These are phyloP conservation scores for Phymastichus coffea DNA, from an alignment of 1,140 invertebrate species.

Conservation along the genomic window DNA sequence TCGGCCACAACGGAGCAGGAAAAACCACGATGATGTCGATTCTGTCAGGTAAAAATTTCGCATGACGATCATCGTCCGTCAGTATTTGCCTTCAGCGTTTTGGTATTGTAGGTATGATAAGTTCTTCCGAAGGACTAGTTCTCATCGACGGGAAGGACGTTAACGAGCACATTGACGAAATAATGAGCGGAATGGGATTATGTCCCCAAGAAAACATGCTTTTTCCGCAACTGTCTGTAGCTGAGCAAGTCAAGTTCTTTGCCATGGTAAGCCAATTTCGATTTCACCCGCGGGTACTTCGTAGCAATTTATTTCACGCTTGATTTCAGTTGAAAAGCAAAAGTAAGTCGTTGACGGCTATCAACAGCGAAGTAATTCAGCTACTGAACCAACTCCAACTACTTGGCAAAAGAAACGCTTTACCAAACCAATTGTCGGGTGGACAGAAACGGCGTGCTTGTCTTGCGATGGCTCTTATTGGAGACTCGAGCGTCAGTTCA, in stretches of 20 bases:
- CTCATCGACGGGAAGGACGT: constrained; percentile 67
- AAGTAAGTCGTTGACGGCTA: neutral
- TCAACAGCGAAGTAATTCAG: neutral
- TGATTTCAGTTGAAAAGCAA: constrained; percentile 41
- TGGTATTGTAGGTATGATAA: constrained; percentile 58
- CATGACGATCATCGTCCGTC: constrained; percentile 22
- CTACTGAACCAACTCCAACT: neutral
- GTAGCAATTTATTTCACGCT: too few relatives aligned
- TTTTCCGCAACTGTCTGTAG: constrained; percentile 87
- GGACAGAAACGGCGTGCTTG: constrained; percentile 66
- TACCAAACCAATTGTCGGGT: constrained; percentile 59
- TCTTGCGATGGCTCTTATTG: constrained; percentile 63
- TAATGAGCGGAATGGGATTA: constrained; percentile 65
- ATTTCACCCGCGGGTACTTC: too few relatives aligned
- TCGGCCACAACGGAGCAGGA: constrained; percentile 83
- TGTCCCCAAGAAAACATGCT: constrained; percentile 96
- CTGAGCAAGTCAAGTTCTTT: constrained; percentile 88
- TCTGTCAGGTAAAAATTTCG: constrained; percentile 64
- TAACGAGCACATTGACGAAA: constrained; percentile 49
- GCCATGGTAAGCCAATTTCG: constrained; percentile 66
- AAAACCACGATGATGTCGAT: constrained; percentile 79
- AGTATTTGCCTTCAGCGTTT: constrained; percentile 49
- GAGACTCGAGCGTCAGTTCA: too few relatives aligned
- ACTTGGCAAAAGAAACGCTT: constrained; percentile 38
- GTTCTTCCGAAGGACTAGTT: constrained; percentile 64